These are phyloP conservation scores for Tylochromis polylepis DNA, from an alignment of 2,113 vertebrate genomes.

Conservation along the genomic window DNA sequence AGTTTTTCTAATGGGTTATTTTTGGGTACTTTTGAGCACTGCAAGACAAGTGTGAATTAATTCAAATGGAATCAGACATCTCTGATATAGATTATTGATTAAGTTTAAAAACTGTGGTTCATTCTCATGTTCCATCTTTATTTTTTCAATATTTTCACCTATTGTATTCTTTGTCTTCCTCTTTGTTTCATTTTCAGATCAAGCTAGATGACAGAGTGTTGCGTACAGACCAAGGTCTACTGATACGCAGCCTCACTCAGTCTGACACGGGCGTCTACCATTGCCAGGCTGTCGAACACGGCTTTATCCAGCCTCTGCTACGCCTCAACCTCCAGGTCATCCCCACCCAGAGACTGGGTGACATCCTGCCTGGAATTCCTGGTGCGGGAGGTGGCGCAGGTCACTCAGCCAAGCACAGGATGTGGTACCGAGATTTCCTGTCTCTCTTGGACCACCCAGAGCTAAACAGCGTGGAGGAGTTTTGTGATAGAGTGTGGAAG, in stretches of 20 bases:
- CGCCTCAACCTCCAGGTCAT: conserved; percentile 92
- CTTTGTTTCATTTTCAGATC: conserved; percentile 71
- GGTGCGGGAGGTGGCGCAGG: conserved; percentile 22
- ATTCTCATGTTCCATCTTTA: neutral
- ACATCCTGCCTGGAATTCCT: conserved; percentile 80
- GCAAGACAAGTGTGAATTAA: neutral
- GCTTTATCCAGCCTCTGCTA: conserved; percentile 91
- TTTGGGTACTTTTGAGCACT: neutral
- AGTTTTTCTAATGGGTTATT: neutral
- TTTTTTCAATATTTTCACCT: neutral
- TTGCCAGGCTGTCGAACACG: conserved; percentile 92
- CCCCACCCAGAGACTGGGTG: conserved; percentile 85
- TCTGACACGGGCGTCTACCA: conserved; percentile 85
- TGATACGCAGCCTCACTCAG: conserved; percentile 84
- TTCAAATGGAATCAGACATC: neutral
- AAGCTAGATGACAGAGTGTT: conserved; percentile 81
- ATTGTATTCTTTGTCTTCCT: neutral
- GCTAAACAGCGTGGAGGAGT: conserved; percentile 95
- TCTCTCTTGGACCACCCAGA: conserved; percentile 95
- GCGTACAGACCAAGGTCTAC: conserved; percentile 87
- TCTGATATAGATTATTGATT: neutral
- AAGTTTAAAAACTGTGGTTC: neutral
- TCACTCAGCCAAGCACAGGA: conserved; percentile 82
- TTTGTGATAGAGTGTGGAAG: conserved; percentile 97
- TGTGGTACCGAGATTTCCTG: conserved; percentile 98